phyloP scores from a whole-genome alignment of 1,140 invertebrate genomes.

The Fopius arisanus region DNA sequence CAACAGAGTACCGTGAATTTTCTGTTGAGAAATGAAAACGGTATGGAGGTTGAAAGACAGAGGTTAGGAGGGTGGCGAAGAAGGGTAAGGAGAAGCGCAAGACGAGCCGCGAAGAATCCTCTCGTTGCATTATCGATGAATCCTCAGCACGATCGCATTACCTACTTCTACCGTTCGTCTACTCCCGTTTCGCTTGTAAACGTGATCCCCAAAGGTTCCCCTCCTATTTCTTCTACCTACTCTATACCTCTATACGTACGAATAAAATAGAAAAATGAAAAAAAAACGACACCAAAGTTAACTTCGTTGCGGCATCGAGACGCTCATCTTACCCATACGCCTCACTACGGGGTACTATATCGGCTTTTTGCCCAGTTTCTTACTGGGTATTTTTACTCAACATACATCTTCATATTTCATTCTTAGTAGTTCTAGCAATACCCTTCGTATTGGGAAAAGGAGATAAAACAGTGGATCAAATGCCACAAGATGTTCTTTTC shows the following conservation, averaged over 20 bases:
- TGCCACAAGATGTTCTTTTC: not conserved
- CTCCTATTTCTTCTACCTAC: not conserved
- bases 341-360: not conserved
- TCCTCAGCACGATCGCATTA: conserved; percentile 25
- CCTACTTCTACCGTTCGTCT: conserved; percentile 14
- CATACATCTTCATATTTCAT: not conserved
- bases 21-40: conserved; percentile 1
- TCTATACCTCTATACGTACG: not conserved
- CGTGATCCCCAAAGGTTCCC: conserved; percentile 23
- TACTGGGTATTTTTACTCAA: not conserved
- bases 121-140: conserved; percentile 29
- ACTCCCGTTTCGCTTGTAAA: conserved; percentile 29
- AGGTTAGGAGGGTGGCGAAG: not conserved
- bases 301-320: not conserved
- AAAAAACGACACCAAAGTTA: not conserved
- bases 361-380: not conserved
- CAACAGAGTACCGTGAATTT: conserved; percentile 3
- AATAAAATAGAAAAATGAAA: not conserved
- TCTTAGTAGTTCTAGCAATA: not conserved
- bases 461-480: not conserved
- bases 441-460: not conserved
- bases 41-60: not conserved
- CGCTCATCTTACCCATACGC: not conserved
- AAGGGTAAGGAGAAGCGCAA: not conserved
- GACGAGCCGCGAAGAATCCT: not conserved